Base-by-base conservation (phyloP, 2,888 invertebrate species). In the Drosophila robusta region DNA sequence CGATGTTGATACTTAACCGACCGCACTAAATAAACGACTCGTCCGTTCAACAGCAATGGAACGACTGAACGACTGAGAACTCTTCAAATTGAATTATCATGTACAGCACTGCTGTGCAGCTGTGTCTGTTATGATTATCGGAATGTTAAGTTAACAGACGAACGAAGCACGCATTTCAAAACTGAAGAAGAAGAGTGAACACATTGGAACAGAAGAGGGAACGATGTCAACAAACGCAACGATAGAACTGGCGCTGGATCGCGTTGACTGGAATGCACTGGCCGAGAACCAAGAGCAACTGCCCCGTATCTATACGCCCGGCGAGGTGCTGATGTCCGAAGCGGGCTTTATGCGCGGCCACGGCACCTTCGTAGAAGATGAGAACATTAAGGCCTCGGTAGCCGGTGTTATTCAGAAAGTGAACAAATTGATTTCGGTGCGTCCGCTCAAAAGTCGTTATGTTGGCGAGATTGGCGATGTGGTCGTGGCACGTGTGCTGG, bases 391-490 rank as follows among this genome's bases (percentile, higher is more conserved):
- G 91, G 96, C 99, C 0, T 98, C 99, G 0, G 97, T 99, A 0
- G 98, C 98, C 39, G 99, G 99, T 24, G 95, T 97, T 16, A 96
- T 98, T 90, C 97, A 98, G 90, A 96, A 97, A 93, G 98, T 99
- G 0, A 99, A 99, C 91, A 98, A 98, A 92, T 93, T 99, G 62
- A 96, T 99, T 67, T 97, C 97, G 52, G 96, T 99, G 4, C 95
- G 95, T 76, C 98, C 99, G 0, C 93, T 98, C 7, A 98, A 98
- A 90, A 96, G 96, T 89, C 95, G 98, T 67, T 98, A 97, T 90
- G 95, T 96, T 67, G 97, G 97, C 8, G 98, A 99, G 93, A 97
- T 99, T 56, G 99, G 99, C 0, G 99, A 99, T 93, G 98, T 99
- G 2, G 95, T 99, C 9, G 97, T 99, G 5, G 99, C 98, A 0